A percentile compares a stretch with the other conserved stretches of the same genome.
These are phyloP conservation scores for Phyllotreta cruciferae DNA, from an alignment of 2,888 invertebrate genomes.

Conservation along the genomic window DNA sequence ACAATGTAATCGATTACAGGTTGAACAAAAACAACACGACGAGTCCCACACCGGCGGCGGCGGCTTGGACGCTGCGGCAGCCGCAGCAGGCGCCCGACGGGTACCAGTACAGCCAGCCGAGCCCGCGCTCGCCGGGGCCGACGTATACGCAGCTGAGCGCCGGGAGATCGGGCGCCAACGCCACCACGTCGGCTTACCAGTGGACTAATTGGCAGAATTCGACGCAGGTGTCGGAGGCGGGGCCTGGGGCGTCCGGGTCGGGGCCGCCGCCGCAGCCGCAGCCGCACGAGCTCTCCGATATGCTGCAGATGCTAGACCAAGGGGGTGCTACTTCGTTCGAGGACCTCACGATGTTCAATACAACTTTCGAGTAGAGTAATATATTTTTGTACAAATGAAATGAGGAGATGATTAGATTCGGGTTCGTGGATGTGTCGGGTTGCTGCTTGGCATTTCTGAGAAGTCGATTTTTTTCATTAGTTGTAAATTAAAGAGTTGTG, in stretches of 20 bases:
- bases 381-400: constrained; percentile 29
- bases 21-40: constrained; percentile 73
- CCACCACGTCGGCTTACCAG: constrained; percentile 54
- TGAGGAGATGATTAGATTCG: not conserved
- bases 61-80: constrained; percentile 70
- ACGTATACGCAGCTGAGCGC: constrained; percentile 82
- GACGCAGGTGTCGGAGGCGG: constrained; percentile 57
- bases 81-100: constrained; percentile 72
- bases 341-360: constrained; percentile 90
- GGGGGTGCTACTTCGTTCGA: constrained; percentile 84
- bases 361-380: constrained; percentile 69
- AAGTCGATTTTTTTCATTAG: constrained; percentile 11
- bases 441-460: constrained; percentile 6
- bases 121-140: constrained; percentile 83
- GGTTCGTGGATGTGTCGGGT: constrained; percentile 5
- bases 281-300: constrained; percentile 85
- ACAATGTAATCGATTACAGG: too few relatives aligned
- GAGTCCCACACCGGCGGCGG: constrained; percentile 75
- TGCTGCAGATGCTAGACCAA: constrained; percentile 92
- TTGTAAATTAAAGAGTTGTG: constrained; percentile 34
- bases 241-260: constrained; percentile 62
- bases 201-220: constrained; percentile 57
- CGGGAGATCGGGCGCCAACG: constrained; percentile 57
- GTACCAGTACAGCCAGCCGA: constrained; percentile 70
- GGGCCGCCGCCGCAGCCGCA: constrained; percentile 72